Evolutionary conservation across 2,113 vertebrate species (phyloP).

Genomic region (Kryptolebias marmoratus): DNA sequence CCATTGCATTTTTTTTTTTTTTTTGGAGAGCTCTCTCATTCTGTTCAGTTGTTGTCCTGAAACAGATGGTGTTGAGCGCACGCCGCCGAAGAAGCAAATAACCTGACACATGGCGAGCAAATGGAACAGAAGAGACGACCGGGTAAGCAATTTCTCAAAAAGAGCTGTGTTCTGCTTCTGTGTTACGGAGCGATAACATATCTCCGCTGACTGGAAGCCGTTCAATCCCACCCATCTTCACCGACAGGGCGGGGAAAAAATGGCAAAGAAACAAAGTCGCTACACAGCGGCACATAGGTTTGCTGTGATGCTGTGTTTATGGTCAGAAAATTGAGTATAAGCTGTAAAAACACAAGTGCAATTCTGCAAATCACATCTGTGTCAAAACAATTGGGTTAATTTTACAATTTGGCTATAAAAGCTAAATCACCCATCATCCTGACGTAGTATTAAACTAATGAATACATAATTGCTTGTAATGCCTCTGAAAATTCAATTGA

Average conservation of each 20-base stretch:
- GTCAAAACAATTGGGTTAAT: neutral
- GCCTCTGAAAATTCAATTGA: conserved; percentile 15
- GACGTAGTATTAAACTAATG: neutral
- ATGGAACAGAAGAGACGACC: conserved; percentile 28
- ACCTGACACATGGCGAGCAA: conserved; percentile 39
- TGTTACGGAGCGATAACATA: conserved; percentile 41
- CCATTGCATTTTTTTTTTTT: neutral
- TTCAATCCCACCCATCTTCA: neutral
- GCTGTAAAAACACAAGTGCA: conserved; percentile 32
- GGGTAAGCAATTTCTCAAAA: conserved; percentile 48
- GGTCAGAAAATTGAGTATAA: too few relatives aligned
- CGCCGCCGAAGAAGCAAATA: conserved; percentile 29
- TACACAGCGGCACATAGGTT: too few relatives aligned
- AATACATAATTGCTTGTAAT: conserved; percentile 15
- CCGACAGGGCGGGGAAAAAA: conserved; percentile 30
- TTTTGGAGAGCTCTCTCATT: conserved; percentile 10
- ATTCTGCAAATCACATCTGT: neutral
- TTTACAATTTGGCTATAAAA: conserved; percentile 6
- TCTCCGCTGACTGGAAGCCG: conserved; percentile 46
- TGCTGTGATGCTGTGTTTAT: too few relatives aligned
- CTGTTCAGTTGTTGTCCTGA: conserved; percentile 14
- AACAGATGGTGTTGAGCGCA: conserved; percentile 41
- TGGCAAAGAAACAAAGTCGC: conserved; percentile 38
- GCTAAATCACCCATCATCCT: neutral
- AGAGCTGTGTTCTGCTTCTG: conserved; percentile 38